Evolutionary conservation across 2,797 vertebrate species (phyloP).

Genomic region (Dendrocincla fuliginosa): DNA sequence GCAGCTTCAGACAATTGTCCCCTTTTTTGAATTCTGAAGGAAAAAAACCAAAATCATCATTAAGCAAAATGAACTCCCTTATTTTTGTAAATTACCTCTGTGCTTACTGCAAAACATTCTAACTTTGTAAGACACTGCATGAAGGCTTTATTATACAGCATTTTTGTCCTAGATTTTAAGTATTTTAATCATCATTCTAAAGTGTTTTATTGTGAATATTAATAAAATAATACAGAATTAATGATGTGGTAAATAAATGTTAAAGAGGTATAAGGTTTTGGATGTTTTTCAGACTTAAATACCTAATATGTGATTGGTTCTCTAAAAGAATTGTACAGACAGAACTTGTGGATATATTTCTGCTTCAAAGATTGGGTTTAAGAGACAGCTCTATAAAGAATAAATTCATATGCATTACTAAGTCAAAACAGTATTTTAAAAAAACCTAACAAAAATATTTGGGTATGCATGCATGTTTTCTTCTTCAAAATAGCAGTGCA

Average conservation of each 20-base stretch:
- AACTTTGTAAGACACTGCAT: background rate
- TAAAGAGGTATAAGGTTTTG: background rate
- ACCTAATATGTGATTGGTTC: background rate
- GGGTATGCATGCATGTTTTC: background rate
- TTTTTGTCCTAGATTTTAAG: background rate
- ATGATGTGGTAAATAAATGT: background rate
- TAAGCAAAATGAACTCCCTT: background rate
- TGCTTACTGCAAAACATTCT: background rate
- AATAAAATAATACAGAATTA: background rate
- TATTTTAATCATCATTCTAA: background rate
- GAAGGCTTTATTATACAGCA: background rate
- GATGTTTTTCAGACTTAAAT: background rate
- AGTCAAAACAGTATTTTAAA: background rate
- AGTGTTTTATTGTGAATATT: background rate
- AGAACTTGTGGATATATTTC: background rate
- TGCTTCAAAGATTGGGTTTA: background rate
- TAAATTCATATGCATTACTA: background rate
- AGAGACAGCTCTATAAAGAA: background rate
- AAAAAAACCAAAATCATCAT: background rate
- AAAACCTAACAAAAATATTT: background rate
- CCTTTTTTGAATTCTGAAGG: background rate
- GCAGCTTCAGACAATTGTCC: background rate
- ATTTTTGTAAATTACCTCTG: background rate
- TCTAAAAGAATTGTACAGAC: background rate
- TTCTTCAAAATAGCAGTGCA: background rate